Base-by-base conservation (phyloP, 2,888 invertebrate genomes). In the Liodrosophila aerea region DNA sequence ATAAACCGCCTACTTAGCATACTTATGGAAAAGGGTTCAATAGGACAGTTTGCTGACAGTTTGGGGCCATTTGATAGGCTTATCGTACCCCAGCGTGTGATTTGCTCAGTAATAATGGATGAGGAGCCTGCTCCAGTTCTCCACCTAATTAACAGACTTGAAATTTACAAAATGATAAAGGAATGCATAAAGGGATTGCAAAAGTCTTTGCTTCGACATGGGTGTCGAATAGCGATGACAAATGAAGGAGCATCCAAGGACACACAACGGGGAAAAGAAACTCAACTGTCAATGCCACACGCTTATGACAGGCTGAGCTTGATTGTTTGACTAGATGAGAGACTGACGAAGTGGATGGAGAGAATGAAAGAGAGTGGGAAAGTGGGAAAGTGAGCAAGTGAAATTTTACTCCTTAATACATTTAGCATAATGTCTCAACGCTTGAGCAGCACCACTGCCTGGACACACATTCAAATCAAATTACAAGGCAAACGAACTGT, bases 401-500 rank as follows among this genome's bases (percentile, higher is more conserved):
- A 50, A 43, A 37, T 31, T 39, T 22, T 47, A 13, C 34, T 46
- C 41, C 44, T 22, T 56, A 52, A 74, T 46, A 46, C 66, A 64
- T 58, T 70, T 70, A 61, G 41, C 46, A 54, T 53, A 64, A 58
- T 56, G 64, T 31, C 46, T 36, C 44, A 44, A 53, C 59, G 63
- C 45, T 63, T 54, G 60, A 31, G n/a, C 13, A 43, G 43, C 47
- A 50, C 37, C 40, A 50, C 56, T 31, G 16, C 33, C 33, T 37
- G 30, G 58, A 34, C 37, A 37, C n/a, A 15, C 52, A 56, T 64
- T 59, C 61, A 73, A 76, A 75, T 81, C 66, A 69, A 73, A 76
- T 80, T 76, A 76, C 64, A 59, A 41, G 41, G 57, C 65, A 73
- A 73, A 66, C 61, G 60, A 76, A 66, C 59, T 64, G 62, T 51